phyloP scores from a whole-genome alignment of 2,797 vertebrate genomes.

The Eidolon dupreanum region DNA sequence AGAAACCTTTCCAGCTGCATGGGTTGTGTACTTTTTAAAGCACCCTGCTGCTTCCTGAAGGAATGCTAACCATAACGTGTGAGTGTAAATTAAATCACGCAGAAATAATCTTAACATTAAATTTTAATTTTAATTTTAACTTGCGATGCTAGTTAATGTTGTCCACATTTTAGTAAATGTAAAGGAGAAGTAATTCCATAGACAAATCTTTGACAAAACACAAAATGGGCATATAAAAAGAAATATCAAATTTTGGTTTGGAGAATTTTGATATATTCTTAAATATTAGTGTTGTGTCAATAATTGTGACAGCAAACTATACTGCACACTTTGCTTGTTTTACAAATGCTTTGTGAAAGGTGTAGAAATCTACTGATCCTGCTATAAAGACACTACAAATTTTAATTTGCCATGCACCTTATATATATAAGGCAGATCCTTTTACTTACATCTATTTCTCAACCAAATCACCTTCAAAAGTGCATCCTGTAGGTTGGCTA shows the following conservation, averaged over 20 bases:
- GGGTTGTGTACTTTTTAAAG: not conserved
- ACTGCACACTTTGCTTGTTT: not conserved
- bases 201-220: not conserved
- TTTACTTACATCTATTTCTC: not conserved
- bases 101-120: not conserved
- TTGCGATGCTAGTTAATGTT: not conserved
- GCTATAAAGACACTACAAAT: not conserved
- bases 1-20: not conserved
- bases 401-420: not conserved
- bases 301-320: not conserved
- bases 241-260: not conserved
- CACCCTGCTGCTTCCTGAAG: not conserved
- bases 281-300: not conserved
- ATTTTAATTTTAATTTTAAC: not conserved
- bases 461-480: not conserved
- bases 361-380: not conserved
- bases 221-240: not conserved
- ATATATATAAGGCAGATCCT: not conserved
- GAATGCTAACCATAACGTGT: not conserved
- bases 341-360: not conserved
- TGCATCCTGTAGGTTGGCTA: not conserved
- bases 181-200: not conserved
- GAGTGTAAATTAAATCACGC: not conserved
- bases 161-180: not conserved
- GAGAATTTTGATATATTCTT: not conserved